Conservation (phyloP, 1,140 invertebrate genomes). For the Diorhabda carinulata region DNA sequence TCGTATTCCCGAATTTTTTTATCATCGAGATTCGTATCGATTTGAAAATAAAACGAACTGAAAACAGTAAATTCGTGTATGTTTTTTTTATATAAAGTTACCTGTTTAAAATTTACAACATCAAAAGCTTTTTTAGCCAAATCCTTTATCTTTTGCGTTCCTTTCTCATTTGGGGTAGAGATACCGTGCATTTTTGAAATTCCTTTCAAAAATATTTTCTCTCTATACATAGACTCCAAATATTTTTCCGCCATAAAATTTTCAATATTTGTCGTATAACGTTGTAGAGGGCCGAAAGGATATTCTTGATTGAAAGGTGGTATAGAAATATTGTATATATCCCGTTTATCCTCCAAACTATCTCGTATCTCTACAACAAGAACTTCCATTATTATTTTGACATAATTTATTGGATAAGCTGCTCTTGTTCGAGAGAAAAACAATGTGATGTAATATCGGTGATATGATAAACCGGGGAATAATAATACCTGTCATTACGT, state of each 20-base stretch:
- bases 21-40: too few relatives aligned
- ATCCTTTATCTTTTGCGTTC: constrained; percentile 46
- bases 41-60: too few relatives aligned
- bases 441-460: too few relatives aligned
- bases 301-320: constrained; percentile 37
- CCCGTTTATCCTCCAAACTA: too few relatives aligned
- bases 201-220: constrained; percentile 53
- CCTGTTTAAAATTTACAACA: constrained; percentile 48
- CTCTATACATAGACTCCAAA: constrained; percentile 52
- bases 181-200: constrained; percentile 48
- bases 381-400: too few relatives aligned
- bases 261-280: constrained; percentile 49
- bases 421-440: too few relatives aligned
- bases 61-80: neutral
- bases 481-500: too few relatives aligned
- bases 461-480: too few relatives aligned
- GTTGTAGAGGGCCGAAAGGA: constrained; percentile 47
- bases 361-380: too few relatives aligned
- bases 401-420: too few relatives aligned
- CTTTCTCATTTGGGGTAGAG: constrained; percentile 49
- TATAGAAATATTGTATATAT: constrained; percentile 18
- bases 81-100: neutral
- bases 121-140: constrained; percentile 49
- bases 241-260: constrained; percentile 53
- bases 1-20: too few relatives aligned